Conservation (phyloP, 2,888 invertebrate genomes). For the Drosophila lutescens region DNA sequence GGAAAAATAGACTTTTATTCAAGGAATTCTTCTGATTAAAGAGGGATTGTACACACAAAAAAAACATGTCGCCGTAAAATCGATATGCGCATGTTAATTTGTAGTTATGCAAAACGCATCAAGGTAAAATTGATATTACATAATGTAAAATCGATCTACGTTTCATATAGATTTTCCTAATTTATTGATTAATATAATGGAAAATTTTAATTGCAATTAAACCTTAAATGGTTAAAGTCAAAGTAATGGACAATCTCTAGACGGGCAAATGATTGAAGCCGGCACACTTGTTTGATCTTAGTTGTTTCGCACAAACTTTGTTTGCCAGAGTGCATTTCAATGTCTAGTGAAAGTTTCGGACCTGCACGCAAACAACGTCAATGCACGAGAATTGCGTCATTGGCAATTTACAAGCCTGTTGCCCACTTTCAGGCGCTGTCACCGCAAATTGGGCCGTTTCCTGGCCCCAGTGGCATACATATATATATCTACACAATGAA, state of each 20-base stretch:
- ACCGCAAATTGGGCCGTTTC: constrained; percentile 46
- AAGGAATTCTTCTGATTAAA: no score
- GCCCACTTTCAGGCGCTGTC: constrained; percentile 52
- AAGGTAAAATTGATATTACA: no score
- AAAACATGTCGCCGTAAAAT: no score
- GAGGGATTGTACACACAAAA: no score
- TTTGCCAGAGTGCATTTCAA: constrained; percentile 42
- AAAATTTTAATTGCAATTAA: no score
- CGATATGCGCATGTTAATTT: no score
- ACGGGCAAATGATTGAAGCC: background rate
- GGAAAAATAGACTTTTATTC: no score
- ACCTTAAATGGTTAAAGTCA: background rate
- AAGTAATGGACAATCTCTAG: background rate
- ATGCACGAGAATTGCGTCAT: constrained; percentile 27
- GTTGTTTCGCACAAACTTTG: constrained; percentile 17
- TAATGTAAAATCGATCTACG: no score
- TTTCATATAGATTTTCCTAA: no score
- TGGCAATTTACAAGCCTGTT: constrained; percentile 55
- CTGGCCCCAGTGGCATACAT: background rate
- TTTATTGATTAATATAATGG: no score
- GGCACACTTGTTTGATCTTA: constrained; percentile 18
- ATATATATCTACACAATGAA: background rate
- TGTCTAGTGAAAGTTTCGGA: constrained; percentile 42
- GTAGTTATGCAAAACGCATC: no score
- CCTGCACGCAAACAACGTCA: constrained; percentile 20